A percentile compares a stretch with the other conserved stretches of the same genome.
Evolutionary conservation across 2,888 invertebrate species (phyloP).

Genomic region (Pristionchus japonicus): DNA sequence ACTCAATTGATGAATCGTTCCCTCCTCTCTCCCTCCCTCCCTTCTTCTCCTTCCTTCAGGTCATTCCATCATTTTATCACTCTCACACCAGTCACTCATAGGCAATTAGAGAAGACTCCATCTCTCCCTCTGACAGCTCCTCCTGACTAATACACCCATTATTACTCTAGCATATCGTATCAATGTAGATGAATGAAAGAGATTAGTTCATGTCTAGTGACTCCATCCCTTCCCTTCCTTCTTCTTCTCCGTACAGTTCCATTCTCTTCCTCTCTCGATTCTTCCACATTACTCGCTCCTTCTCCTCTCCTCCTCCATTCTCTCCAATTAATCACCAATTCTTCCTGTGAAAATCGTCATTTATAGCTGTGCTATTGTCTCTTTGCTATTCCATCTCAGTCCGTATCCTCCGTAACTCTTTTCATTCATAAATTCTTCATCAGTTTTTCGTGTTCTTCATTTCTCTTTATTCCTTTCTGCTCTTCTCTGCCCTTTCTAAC

Average conservation of each 20-base stretch:
- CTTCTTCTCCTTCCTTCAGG: not conserved
- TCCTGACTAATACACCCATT: not conserved
- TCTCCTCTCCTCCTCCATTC: not conserved
- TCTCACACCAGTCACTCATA: not conserved
- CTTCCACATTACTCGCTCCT: not conserved
- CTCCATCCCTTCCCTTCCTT: not conserved
- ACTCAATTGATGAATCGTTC: constrained; percentile 26
- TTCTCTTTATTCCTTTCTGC: not conserved
- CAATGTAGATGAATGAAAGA: not conserved
- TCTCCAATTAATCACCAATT: constrained; percentile 19
- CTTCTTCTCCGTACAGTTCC: not conserved
- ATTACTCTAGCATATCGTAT: not conserved
- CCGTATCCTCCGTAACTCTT: not conserved
- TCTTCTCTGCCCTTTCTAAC: not conserved
- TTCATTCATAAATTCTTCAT: not conserved
- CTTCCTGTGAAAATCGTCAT: not conserved
- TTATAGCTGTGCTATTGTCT: not conserved
- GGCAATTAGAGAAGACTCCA: not conserved
- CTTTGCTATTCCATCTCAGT: not conserved
- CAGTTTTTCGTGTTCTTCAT: not conserved
- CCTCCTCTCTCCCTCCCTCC: not conserved
- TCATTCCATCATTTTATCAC: constrained; percentile 10
- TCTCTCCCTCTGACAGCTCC: not conserved
- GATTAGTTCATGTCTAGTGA: not conserved
- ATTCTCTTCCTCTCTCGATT: constrained; percentile 3